Evolutionary conservation across 2,113 vertebrate genomes (phyloP), one percentile per base, ranked within the genome.

Genomic region (Pteruthius melanotis): DNA sequence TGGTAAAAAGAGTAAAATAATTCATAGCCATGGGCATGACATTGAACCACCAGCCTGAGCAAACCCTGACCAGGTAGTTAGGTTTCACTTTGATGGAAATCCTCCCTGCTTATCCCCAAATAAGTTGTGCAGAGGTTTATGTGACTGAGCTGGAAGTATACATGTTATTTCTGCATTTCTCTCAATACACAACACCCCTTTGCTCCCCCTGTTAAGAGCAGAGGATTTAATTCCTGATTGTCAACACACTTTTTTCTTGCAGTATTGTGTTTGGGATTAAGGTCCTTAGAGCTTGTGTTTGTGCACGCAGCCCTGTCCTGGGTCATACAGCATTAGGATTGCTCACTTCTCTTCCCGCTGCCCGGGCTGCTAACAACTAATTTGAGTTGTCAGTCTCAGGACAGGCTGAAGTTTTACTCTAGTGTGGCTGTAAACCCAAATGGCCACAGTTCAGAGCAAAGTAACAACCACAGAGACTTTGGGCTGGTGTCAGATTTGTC

Each of bases 331-430:
- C 2, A 0, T 72, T 64, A 44, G 66, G 70, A 52, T 70, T 59
- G 70, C 79, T 90, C 60, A 19, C 35, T 71, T 75, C 0, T 0
- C 44, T 87, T 88, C 85, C 59, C 39, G 3, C 0, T 33, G 78
- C 66, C n/a, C 8, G 6, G 50, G 24, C 65, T 37, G 27, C 87
- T 86, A 64, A 66, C 63, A 68, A 5, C 75, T 93, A 70, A 93
- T 95, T 87, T 44, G 76, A 78, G 31, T 60, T 94, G 93, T 89
- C 93, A 94, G 76, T 89, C 83, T 90, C 59, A 83, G 79, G 60
- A 70, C 39, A 45, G 52, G 71, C 84, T 91, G 87, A 64, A 76
- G 54, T 85, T 80, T 84, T 65, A 50, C 71, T 83, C 84, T 1
- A 0, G 61, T 11, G 9, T 69, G 40, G 37, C 74, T 85, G 37